These are phyloP conservation scores for Gymnoscopelus braueri DNA, from an alignment of 2,797 vertebrate genomes.

Conservation along the genomic window DNA sequence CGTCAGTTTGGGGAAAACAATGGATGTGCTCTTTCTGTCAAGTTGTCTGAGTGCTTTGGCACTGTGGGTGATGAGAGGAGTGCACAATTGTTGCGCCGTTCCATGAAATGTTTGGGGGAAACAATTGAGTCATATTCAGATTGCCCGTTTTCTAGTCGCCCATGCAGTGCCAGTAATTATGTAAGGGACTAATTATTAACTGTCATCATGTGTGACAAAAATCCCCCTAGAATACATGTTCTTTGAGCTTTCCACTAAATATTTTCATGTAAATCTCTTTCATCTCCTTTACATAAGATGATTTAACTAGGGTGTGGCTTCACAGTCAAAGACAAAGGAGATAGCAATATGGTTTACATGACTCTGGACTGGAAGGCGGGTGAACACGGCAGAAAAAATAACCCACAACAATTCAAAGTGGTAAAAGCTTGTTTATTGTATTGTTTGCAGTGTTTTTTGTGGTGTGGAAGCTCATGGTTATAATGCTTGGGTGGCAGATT, in stretches of 20 bases:
- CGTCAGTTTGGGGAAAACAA: slow-evolving; percentile 12
- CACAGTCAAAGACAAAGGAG: too few relatives aligned
- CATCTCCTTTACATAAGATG: neutral
- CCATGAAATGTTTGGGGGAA: slow-evolving; percentile 36
- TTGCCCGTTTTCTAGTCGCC: neutral
- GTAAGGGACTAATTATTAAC: neutral
- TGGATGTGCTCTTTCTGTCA: neutral
- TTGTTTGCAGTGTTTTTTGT: too few relatives aligned
- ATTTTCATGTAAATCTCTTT: neutral
- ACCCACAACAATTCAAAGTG: too few relatives aligned
- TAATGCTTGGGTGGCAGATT: too few relatives aligned
- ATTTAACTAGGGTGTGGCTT: neutral
- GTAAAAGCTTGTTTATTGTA: too few relatives aligned
- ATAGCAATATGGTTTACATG: too few relatives aligned
- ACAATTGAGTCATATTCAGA: neutral
- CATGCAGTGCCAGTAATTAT: neutral
- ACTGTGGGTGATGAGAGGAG: neutral
- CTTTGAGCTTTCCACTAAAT: too few relatives aligned
- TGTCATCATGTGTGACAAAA: too few relatives aligned
- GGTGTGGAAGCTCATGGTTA: too few relatives aligned
- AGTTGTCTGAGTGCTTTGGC: neutral
- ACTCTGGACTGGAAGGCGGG: too few relatives aligned
- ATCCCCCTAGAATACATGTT: too few relatives aligned
- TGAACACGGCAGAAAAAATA: too few relatives aligned
- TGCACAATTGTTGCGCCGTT: neutral